These are phyloP conservation scores for Caligus rogercresseyi DNA, from an alignment of 1,140 invertebrate genomes.

Conservation along the genomic window DNA sequence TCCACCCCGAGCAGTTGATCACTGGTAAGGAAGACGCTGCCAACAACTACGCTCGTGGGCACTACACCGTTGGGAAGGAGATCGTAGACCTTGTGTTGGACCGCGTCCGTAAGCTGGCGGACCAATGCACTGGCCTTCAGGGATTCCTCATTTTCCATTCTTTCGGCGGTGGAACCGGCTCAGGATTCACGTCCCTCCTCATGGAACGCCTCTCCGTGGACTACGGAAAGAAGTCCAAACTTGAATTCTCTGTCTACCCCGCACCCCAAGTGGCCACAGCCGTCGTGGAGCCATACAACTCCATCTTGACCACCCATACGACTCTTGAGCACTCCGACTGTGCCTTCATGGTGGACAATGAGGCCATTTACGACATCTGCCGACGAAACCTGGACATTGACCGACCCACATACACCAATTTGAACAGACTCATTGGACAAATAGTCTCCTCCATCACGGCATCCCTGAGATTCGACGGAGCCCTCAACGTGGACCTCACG, in stretches of 20 bases:
- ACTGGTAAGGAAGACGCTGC: constrained; percentile 14
- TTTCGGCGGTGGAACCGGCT: no score
- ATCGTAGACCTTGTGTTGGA: constrained; percentile 31
- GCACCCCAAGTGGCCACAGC: no score
- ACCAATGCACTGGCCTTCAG: constrained; percentile 31
- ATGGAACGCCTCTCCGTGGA: constrained; percentile 63
- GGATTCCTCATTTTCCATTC: constrained; percentile 35
- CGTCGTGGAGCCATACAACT: constrained; percentile 26
- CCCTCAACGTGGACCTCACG: constrained; percentile 40
- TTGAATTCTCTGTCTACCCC: no score
- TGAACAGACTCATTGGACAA: constrained; percentile 42
- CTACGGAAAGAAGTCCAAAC: no score
- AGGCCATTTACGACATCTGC: no score
- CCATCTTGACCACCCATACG: no score
- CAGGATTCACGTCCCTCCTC: constrained; percentile 58
- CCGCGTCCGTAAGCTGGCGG: constrained; percentile 26
- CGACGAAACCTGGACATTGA: constrained; percentile 52
- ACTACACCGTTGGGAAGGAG: constrained; percentile 5
- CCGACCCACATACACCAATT: constrained; percentile 49
- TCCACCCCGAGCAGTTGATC: background rate
- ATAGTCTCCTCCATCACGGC: constrained; percentile 28
- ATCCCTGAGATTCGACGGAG: constrained; percentile 30
- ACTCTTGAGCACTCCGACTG: constrained; percentile 45
- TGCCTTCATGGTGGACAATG: constrained; percentile 57
- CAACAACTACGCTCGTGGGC: constrained; percentile 5